These are phyloP conservation scores for Priapulus caudatus DNA, from an alignment of 2,888 invertebrate species.

Conservation along the genomic window DNA sequence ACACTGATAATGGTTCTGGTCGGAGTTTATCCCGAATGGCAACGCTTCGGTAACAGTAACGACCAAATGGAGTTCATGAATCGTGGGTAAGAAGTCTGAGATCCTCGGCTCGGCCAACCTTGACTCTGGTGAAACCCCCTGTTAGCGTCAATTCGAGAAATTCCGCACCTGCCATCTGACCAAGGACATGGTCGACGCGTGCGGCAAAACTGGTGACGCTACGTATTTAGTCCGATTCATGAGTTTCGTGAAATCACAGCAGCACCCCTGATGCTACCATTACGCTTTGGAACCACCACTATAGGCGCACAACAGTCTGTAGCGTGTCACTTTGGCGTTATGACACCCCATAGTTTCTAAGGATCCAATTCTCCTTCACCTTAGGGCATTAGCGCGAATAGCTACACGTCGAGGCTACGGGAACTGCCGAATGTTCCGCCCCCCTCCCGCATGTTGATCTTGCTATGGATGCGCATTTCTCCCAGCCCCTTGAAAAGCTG, in stretches of 20 bases:
- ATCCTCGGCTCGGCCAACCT: too few species aligned
- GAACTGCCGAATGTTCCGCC: background rate
- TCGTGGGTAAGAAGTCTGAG: slow-evolving; percentile 20
- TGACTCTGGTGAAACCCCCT: too few species aligned
- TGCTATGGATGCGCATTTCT: background rate
- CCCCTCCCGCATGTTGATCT: background rate
- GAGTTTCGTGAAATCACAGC: too few species aligned
- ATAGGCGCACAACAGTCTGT: background rate
- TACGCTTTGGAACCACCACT: slow-evolving; percentile 12
- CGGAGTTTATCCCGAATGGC: slow-evolving; percentile 23
- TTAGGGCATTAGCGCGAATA: background rate
- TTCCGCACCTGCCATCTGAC: too few species aligned
- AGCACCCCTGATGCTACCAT: too few species aligned
- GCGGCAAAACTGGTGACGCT: too few species aligned
- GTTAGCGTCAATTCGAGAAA: too few species aligned
- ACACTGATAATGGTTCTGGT: slow-evolving; percentile 14
- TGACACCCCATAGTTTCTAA: background rate
- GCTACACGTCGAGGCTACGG: background rate
- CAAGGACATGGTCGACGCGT: too few species aligned
- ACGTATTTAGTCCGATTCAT: too few species aligned
- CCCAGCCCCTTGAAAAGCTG: background rate
- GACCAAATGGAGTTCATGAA: slow-evolving; percentile 25
- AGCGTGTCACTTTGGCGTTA: background rate
- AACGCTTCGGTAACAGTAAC: slow-evolving; percentile 22
- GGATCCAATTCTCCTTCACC: background rate